Percentiles rank a stretch among this genome's conserved stretches.
Evolutionary conservation across 2,113 vertebrate genomes (phyloP).

Genomic region (Struthio camelus): DNA sequence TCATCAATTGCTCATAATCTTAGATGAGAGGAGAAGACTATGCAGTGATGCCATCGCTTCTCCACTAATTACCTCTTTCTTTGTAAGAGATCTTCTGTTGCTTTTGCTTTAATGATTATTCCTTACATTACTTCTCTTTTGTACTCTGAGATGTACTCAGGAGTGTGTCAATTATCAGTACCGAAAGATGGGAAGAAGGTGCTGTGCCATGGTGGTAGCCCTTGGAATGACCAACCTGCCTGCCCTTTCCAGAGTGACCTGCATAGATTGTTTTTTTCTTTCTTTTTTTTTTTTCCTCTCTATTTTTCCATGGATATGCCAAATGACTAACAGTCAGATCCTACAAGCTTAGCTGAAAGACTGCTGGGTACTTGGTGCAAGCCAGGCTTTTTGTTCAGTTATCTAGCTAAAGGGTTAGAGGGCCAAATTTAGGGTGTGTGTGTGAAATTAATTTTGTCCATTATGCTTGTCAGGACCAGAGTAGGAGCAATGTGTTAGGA

Average conservation of each 20-base stretch:
- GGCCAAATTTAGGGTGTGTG: not conserved
- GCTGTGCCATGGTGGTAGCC: not conserved
- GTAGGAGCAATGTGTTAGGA: not conserved
- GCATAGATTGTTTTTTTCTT: not conserved
- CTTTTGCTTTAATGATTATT: not conserved
- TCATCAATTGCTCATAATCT: not conserved
- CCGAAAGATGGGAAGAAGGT: not conserved
- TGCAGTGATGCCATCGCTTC: not conserved
- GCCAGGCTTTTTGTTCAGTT: not conserved
- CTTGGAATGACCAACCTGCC: not conserved
- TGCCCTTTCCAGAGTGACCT: not conserved
- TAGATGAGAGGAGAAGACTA: not conserved
- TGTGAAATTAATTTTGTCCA: not conserved
- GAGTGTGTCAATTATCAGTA: not conserved
- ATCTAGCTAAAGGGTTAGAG: not conserved
- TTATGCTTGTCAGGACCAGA: not conserved
- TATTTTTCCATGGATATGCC: not conserved
- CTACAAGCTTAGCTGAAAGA: not conserved
- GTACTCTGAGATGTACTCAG: not conserved
- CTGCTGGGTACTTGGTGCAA: not conserved
- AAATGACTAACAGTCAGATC: not conserved
- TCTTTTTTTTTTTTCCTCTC: too few species aligned
- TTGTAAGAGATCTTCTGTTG: not conserved
- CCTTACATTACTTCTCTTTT: not conserved
- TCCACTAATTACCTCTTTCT: rapidly evolving